These are phyloP conservation scores for Caenorhabditis macrosperma DNA, from an alignment of 2,888 invertebrate species.

Conservation along the genomic window DNA sequence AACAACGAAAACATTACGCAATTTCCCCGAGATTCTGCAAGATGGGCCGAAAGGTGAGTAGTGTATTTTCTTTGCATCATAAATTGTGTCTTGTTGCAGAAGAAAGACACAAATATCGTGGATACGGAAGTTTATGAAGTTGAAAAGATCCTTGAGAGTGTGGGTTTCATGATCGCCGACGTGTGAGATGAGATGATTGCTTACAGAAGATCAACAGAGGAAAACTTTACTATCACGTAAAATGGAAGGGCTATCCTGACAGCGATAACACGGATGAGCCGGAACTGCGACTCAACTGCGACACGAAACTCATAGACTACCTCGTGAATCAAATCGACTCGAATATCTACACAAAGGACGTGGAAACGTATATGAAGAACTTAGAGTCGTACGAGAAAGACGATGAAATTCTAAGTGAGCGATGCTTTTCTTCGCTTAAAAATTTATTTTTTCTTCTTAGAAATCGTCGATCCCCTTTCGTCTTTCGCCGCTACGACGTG, in stretches of 20 bases:
- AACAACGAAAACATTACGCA: too few relatives aligned
- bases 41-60: too few relatives aligned
- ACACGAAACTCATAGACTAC: not conserved
- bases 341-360: not conserved
- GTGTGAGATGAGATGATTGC: not conserved
- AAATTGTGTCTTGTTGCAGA: too few relatives aligned
- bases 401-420: not conserved
- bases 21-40: too few relatives aligned
- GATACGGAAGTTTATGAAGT: slow-evolving; percentile 20
- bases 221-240: slow-evolving; percentile 1
- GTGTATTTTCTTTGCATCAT: too few relatives aligned
- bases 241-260: slow-evolving; percentile 1
- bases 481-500: not conserved
- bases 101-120: not conserved
- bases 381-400: not conserved
- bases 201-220: not conserved
- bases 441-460: slow-evolving; percentile 1
- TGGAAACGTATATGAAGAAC: not conserved
- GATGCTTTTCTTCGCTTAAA: not conserved
- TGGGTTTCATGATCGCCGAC: not conserved
- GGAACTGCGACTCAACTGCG: slow-evolving; percentile 24
- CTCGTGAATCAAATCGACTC: not conserved
- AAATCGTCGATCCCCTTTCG: not conserved
- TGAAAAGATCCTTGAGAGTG: not conserved
- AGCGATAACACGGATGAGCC: slow-evolving; percentile 9